Conservation (phyloP, 2,797 vertebrate genomes). For the Channallabes apus region DNA sequence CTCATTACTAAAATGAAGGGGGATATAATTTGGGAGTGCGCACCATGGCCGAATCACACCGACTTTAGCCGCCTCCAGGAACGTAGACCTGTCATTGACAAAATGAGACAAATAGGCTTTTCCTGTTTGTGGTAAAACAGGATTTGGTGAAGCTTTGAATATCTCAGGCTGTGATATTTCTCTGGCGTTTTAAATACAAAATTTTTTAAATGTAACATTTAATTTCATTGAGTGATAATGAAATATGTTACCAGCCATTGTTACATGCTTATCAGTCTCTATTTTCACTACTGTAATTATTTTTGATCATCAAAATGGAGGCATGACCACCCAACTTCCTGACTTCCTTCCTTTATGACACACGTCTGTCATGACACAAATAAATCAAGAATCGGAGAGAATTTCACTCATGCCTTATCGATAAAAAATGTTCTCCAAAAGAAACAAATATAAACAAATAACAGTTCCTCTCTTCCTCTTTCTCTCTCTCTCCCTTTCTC, state of each 20-base stretch:
- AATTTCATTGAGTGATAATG: neutral
- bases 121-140: constrained; percentile 48
- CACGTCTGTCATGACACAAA: neutral
- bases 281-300: neutral
- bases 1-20: constrained; percentile 53
- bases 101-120: constrained; percentile 43
- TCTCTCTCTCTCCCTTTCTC: constrained; percentile 34
- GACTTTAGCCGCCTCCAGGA: constrained; percentile 36
- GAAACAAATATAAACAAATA: constrained; percentile 36
- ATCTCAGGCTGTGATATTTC: neutral
- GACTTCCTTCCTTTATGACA: too few species aligned
- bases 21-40: constrained; percentile 34
- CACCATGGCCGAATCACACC: constrained; percentile 30
- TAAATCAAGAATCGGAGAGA: constrained; percentile 20
- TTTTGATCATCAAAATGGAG: neutral
- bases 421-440: constrained; percentile 55
- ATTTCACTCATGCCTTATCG: constrained; percentile 16
- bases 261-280: neutral
- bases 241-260: neutral
- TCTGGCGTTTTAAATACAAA: neutral
- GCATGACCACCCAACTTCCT: neutral
- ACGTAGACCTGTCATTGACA: constrained; percentile 27
- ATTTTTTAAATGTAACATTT: neutral
- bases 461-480: constrained; percentile 35
- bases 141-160: constrained; percentile 25